A percentile compares a stretch with the other conserved stretches of the same genome.
Evolutionary conservation across 1,140 invertebrate genomes (phyloP).

Genomic region (Trachymyrmex septentrionalis): DNA sequence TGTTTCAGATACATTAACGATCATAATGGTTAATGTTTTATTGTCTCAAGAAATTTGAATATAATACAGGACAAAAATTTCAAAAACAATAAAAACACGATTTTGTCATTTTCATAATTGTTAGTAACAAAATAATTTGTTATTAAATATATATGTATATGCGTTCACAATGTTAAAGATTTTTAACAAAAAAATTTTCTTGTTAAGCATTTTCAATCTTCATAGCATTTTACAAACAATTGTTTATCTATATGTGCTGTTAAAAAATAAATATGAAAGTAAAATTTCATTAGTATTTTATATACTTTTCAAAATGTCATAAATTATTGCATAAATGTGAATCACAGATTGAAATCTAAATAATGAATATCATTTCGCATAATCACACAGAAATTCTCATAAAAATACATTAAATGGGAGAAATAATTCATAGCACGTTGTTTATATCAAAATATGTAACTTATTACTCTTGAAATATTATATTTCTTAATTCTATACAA

Average conservation of each 20-base stretch:
- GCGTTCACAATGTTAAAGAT: conserved; percentile 4
- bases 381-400: not conserved
- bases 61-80: conserved; percentile 26
- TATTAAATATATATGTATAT: not conserved
- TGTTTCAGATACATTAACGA: conserved; percentile 15
- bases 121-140: conserved; percentile 8
- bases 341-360: conserved; percentile 16
- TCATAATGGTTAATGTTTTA: conserved; percentile 11
- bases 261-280: conserved; percentile 3
- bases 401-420: conserved; percentile 4
- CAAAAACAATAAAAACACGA: conserved; percentile 8
- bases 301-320: conserved; percentile 23
- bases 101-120: conserved; percentile 31
- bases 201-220: not conserved
- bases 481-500: conserved; percentile 28
- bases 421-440: conserved; percentile 26
- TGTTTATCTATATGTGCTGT: conserved; percentile 26
- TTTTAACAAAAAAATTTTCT: conserved; percentile 2
- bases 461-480: conserved; percentile 35
- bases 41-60: conserved; percentile 40
- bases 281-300: conserved; percentile 5
- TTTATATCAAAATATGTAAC: conserved; percentile 28
- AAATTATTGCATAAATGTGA: conserved; percentile 26
- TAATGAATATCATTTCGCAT: not conserved
- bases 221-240: conserved; percentile 2